phyloP scores from a whole-genome alignment of 1,140 invertebrate species.

The Drosophila parabipectinata region DNA sequence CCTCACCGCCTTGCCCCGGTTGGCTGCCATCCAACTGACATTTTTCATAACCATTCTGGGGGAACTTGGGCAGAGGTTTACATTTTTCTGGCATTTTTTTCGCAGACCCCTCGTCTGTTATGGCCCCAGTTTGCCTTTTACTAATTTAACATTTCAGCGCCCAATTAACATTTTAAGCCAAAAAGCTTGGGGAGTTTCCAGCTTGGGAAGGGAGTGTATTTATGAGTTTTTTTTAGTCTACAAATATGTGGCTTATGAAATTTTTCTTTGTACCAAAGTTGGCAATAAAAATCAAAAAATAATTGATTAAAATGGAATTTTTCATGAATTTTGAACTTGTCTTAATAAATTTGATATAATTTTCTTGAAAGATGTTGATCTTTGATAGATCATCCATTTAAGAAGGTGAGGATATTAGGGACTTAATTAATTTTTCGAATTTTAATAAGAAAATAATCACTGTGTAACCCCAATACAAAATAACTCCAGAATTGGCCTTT shows the following conservation, averaged over 20 bases:
- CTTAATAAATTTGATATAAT: neutral
- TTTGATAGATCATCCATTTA: too few species aligned
- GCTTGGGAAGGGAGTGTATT: neutral
- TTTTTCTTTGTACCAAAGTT: constrained; percentile 31
- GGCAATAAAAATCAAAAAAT: neutral
- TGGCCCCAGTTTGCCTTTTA: constrained; percentile 34
- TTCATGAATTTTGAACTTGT: neutral
- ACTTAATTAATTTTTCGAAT: too few species aligned
- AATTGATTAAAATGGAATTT: constrained; percentile 29
- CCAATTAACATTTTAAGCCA: constrained; percentile 74
- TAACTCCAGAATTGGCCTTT: neutral
- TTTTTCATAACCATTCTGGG: constrained; percentile 36
- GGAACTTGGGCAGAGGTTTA: constrained; percentile 10
- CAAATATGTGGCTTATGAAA: constrained; percentile 65
- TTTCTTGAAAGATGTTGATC: too few species aligned
- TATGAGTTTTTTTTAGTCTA: constrained; percentile 24
- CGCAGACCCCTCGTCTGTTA: constrained; percentile 8
- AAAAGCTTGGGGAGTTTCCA: constrained; percentile 47
- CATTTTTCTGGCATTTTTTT: constrained; percentile 41
- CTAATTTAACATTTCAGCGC: constrained; percentile 73
- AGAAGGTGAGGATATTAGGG: too few species aligned
- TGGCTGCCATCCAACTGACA: constrained; percentile 66
- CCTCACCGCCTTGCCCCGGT: neutral
- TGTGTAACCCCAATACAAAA: too few species aligned
- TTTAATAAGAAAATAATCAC: too few species aligned